A percentile compares a stretch with the other conserved stretches of the same genome.
These are phyloP conservation scores for Euphysa ruthae DNA, from an alignment of 30 jellyfish, hydroid and myxozoan species.

Conservation along the genomic window DNA sequence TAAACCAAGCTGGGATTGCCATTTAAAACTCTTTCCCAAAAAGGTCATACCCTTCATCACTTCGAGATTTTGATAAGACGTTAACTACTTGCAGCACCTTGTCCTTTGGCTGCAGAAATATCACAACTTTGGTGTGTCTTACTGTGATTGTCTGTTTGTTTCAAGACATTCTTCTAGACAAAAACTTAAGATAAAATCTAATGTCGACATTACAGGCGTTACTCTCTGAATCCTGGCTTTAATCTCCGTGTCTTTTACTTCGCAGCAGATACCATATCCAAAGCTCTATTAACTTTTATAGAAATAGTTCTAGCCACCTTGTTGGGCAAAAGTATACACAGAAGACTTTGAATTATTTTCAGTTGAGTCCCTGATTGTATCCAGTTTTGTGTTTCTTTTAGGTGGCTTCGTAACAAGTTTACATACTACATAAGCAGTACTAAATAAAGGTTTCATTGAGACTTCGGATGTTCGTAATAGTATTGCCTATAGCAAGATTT, in stretches of 20 bases:
- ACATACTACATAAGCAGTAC: conserved; percentile 11
- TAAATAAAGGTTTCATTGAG: conserved; percentile 17
- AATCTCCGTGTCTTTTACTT: no score
- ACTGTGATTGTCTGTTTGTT: conserved; percentile 13
- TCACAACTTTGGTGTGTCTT: conserved; percentile 9
- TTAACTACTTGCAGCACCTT: not conserved
- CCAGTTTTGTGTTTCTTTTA: not conserved
- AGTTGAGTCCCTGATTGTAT: not conserved
- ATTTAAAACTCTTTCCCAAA: not conserved
- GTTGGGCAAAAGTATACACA: no score
- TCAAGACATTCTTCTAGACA: not conserved
- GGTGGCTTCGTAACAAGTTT: conserved; percentile 1
- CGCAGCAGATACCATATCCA: no score
- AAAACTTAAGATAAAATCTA: not conserved
- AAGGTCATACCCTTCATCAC: not conserved
- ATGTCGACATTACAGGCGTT: no score
- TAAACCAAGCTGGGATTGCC: not conserved
- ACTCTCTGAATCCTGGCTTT: no score
- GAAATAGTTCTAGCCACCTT: no score
- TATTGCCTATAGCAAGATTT: conserved; percentile 15
- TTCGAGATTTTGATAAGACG: not conserved
- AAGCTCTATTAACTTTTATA: no score
- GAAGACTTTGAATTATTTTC: no score
- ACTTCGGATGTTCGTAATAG: not conserved
- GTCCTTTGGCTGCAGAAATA: no score